phyloP scores from a whole-genome alignment of 2,888 invertebrate species.

The Eristalis tenax region DNA sequence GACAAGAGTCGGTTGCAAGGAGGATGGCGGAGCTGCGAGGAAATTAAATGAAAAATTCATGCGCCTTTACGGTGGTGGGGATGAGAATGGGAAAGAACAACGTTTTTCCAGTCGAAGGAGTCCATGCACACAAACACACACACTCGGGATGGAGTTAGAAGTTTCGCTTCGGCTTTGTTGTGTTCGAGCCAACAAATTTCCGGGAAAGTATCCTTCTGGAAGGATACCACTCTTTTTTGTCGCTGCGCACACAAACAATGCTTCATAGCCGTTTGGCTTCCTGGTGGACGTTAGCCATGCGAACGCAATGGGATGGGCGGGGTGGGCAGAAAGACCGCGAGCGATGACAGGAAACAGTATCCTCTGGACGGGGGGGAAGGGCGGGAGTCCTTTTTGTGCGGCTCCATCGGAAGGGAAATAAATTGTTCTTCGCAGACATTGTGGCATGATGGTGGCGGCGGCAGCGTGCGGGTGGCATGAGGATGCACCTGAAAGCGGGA shows the following conservation, averaged over 20 bases:
- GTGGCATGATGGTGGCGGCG: neutral
- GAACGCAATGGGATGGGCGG: neutral
- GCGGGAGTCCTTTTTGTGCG: constrained; percentile 10
- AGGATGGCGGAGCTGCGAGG: constrained; percentile 53
- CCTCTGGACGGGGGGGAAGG: neutral
- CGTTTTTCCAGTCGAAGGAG: constrained; percentile 44
- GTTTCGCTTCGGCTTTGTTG: constrained; percentile 32
- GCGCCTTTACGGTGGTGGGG: neutral
- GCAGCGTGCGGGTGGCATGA: neutral
- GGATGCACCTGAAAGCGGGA: neutral
- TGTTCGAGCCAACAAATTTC: constrained; percentile 61
- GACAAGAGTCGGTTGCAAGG: constrained; percentile 17
- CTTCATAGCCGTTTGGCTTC: constrained; percentile 46
- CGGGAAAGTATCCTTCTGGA: constrained; percentile 44
- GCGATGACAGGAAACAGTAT: constrained; percentile 36
- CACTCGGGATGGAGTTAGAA: constrained; percentile 1
- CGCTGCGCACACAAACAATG: constrained; percentile 7
- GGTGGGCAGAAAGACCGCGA: neutral
- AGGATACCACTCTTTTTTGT: constrained; percentile 44
- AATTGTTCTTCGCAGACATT: constrained; percentile 35
- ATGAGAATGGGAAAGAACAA: constrained; percentile 1
- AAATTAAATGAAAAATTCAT: constrained; percentile 56
- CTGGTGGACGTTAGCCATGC: constrained; percentile 32
- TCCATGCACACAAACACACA: constrained; percentile 8
- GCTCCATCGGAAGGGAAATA: constrained; percentile 36